Base-by-base conservation (phyloP, 2,113 vertebrate species). In the Cottus gobio region DNA sequence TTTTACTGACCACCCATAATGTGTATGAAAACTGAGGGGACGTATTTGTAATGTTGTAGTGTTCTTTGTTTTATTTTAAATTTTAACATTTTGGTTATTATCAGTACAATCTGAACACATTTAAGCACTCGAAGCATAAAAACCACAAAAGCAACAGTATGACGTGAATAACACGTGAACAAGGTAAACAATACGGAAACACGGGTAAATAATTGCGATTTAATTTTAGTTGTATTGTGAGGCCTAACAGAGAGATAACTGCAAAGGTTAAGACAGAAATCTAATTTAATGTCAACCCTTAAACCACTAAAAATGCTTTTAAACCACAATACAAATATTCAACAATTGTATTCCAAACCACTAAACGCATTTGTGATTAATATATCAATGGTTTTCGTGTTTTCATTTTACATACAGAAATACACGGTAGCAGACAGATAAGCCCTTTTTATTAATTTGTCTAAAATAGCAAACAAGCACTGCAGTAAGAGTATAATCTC, bases 1-100 rank as follows among this genome's bases (percentile, higher is more conserved):
- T 94, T 62, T 75, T 85, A 20, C 82, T 95, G 95, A 93, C 95
- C 96, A 97, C 95, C 95, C 95, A 96, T 87, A 94, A 91, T 86
- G 94, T 69, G 56, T 6, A 7, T 72, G 61, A 66, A 8, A 76
- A 58, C 50, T 60, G 54, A 57, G 48, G 10, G 36, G 60, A 61
- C 48, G 71, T 46, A 4, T 18, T 26, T 52, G 7, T 3, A 1
- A 52, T 36, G 24, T 42, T 52, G 28, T 22, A n/a, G 36, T 5
- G 3, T 46, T 37, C 5, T 3, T 63, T 48, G 8, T 44, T 77
- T 52, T 60, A 8, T 39, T 70, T 5, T 54, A 4, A 82, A 58
- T 82, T 30, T 63, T 75, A 65, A 75, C 7, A 2, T 9, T 1
- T 2, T 42, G 1, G 0, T 67, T 22, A 48, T 79, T 26, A 52